Percentiles rank a stretch among this genome's conserved stretches.
phyloP scores from a whole-genome alignment of 2,113 vertebrate species.

The Lasiurus borealis region DNA sequence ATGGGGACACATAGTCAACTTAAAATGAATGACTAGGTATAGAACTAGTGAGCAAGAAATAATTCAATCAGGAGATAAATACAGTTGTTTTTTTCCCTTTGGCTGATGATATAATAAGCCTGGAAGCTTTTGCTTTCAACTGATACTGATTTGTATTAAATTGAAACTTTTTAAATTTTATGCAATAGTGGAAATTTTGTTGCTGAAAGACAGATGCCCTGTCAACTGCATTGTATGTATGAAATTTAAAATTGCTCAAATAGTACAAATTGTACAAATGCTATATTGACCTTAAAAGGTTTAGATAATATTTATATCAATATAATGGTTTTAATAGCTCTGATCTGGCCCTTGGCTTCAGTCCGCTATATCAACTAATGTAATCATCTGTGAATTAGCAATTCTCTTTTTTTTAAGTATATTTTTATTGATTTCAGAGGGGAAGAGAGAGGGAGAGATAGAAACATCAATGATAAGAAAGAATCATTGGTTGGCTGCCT shows the following conservation, averaged over 20 bases:
- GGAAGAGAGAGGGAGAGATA: too few relatives aligned
- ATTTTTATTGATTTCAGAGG: too few relatives aligned
- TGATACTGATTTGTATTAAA: conserved; percentile 35
- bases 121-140: conserved; percentile 34
- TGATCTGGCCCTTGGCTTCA: conserved; percentile 40
- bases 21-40: neutral
- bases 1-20: neutral
- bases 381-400: neutral
- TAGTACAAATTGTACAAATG: conserved; percentile 7
- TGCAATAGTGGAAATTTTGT: conserved; percentile 43
- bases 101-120: neutral
- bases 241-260: conserved; percentile 13
- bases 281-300: conserved; percentile 54
- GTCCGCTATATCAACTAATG: neutral
- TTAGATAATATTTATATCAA: conserved; percentile 57
- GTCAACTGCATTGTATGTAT: neutral
- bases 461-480: too few relatives aligned
- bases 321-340: conserved; percentile 57
- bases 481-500: too few relatives aligned
- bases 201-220: conserved; percentile 13
- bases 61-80: neutral
- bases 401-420: neutral
- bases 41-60: neutral
- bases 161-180: conserved; percentile 47
- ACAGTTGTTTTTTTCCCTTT: neutral